Base-by-base conservation (phyloP, 2,113 vertebrate genomes). In the Bos taurus region DNA sequence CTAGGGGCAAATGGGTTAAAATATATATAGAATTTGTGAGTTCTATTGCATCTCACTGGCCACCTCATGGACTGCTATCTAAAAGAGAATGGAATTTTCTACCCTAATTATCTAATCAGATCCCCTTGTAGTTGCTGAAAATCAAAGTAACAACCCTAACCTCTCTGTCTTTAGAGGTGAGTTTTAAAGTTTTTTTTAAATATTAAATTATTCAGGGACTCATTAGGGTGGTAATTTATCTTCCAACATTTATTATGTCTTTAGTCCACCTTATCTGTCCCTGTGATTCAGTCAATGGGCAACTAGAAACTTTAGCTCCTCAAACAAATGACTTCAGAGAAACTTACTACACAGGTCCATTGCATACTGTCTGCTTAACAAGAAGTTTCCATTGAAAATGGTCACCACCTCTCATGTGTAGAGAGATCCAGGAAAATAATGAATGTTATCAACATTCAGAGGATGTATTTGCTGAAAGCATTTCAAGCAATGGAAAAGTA, bases 261-360 rank as follows among this genome's bases (percentile, higher is more conserved):
- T n/a, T 91, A 36, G 19, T 86, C 36, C 43, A 95, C 43, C 78
- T 40, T 97, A 54, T 80, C 50, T 94, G 28, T 59, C 21, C 46
- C 14, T 59, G 30, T 19, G n/a, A 43, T 77, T 17, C 3, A 88
- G 36, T 56, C 46, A 74, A 1, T 54, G 52, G 33, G 16, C 28
- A 96, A 77, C 7, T 1, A 62, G 21, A 86, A 19, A 36, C 7
- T 7, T 28, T 54, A 92, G 26, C 4, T 91, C 62, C 67, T 83
- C 60, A 96, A 82, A 93, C 46, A 97, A 93, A 94, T 56, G 15
- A 54, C 9, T 43, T 94, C 83, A 48, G 85, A 77, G 64, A 86
- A 90, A 84, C 10, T 54, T 40, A 4, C 25, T 36, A 43, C n/a
- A 50, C 3, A 59, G 64, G 3, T 28, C 25, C 26, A 60, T 6